These are phyloP conservation scores for Siniperca undulata DNA, from an alignment of 2,797 vertebrate genomes.

Conservation along the genomic window DNA sequence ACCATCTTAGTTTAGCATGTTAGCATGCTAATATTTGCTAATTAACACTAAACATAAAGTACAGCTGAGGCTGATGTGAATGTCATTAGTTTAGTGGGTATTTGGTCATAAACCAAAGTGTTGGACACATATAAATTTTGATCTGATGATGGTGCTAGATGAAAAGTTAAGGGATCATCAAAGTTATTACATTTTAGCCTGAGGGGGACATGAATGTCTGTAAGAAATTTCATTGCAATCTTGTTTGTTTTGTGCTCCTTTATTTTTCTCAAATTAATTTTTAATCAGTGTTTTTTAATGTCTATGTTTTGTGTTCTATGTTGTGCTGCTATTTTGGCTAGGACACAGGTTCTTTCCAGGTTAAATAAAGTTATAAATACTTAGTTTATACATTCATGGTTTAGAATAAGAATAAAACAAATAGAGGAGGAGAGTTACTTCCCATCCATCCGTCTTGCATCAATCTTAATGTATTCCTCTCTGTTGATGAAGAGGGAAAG, in stretches of 20 bases:
- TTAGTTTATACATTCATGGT: background rate
- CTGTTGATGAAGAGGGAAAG: background rate
- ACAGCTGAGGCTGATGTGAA: background rate
- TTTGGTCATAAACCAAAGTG: too few relatives aligned
- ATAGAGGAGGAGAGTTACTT: background rate
- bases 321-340: background rate
- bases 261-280: background rate
- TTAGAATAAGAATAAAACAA: background rate
- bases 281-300: background rate
- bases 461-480: background rate
- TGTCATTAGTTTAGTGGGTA: background rate
- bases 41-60: too few relatives aligned
- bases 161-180: too few relatives aligned
- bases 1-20: background rate
- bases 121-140: too few relatives aligned
- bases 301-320: background rate
- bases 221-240: background rate
- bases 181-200: too few relatives aligned
- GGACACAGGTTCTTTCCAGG: background rate
- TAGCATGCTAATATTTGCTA: background rate
- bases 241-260: background rate
- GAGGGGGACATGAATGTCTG: background rate
- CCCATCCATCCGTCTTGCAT: background rate
- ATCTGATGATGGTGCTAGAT: too few relatives aligned
- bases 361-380: background rate